These are phyloP conservation scores for Pristionchus arcanus DNA, from an alignment of 2,888 invertebrate species.

Conservation along the genomic window DNA sequence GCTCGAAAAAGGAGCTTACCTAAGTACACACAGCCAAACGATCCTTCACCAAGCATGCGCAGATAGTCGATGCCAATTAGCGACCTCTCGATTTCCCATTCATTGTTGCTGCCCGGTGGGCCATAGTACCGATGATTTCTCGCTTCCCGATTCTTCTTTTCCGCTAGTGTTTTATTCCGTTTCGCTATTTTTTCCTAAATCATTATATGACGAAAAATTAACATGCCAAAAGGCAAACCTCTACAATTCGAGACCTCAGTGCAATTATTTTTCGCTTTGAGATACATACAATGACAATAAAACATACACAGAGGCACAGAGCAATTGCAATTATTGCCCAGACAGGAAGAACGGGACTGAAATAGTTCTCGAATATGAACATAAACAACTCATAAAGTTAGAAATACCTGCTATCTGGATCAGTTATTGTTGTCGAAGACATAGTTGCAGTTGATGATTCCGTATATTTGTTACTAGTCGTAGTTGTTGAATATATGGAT, in stretches of 20 bases:
- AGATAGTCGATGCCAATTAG: neutral
- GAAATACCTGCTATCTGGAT: too few species aligned
- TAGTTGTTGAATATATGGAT: too few species aligned
- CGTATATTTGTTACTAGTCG: too few species aligned
- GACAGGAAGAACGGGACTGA: neutral
- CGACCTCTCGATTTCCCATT: neutral
- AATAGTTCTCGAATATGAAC: neutral
- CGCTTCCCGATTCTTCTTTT: neutral
- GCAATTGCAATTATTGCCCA: neutral
- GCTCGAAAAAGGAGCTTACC: too few species aligned
- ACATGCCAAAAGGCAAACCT: neutral
- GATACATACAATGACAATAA: neutral
- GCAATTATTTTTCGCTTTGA: neutral
- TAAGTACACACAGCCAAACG: neutral
- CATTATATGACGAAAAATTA: neutral
- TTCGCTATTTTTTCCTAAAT: neutral
- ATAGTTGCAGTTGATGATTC: too few species aligned
- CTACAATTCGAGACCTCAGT: neutral
- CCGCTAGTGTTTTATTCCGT: neutral
- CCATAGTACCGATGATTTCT: neutral
- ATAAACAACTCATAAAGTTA: neutral
- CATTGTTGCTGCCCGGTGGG: too few species aligned
- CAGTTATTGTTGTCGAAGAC: too few species aligned
- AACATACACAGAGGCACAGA: neutral
- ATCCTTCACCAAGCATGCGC: neutral